A percentile compares a stretch with the other conserved stretches of the same genome.
Evolutionary conservation across 2,888 invertebrate genomes (phyloP).

Genomic region (Torymus auratus): DNA sequence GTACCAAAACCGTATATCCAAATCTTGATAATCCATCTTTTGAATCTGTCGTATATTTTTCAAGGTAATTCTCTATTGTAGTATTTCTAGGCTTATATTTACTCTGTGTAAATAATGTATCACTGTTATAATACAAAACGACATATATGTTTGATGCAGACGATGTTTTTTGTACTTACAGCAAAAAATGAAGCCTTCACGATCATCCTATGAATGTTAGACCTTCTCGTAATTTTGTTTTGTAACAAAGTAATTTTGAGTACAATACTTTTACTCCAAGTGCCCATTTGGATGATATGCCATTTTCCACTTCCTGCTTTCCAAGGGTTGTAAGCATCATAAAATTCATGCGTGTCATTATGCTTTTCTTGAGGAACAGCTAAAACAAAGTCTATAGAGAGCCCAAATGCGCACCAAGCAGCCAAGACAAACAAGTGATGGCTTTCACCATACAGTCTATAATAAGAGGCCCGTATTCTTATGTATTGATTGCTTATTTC

Average conservation of each 20-base stretch:
- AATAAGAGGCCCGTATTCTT: constrained; percentile 34
- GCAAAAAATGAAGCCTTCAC: too few species aligned
- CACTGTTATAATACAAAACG: neutral
- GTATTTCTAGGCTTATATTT: constrained; percentile 39
- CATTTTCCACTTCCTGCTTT: neutral
- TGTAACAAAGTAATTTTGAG: too few species aligned
- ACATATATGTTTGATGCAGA: too few species aligned
- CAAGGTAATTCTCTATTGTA: constrained; percentile 43
- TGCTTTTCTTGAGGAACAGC: neutral
- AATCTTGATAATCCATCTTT: constrained; percentile 48
- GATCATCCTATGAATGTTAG: too few species aligned
- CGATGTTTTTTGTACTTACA: too few species aligned
- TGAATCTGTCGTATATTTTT: constrained; percentile 24
- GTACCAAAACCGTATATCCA: constrained; percentile 52
- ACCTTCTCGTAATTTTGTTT: too few species aligned
- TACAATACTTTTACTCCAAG: too few species aligned
- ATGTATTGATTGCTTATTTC: neutral
- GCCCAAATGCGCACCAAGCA: constrained; percentile 41
- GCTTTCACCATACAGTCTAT: constrained; percentile 43
- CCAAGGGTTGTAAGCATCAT: constrained; percentile 35
- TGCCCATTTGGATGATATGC: too few species aligned
- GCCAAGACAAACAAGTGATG: constrained; percentile 49
- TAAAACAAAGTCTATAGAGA: constrained; percentile 42
- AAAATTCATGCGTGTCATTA: neutral
- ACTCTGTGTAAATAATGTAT: constrained; percentile 11